Conservation (phyloP, 2,888 invertebrate genomes). For the Periphyllus acericola region DNA sequence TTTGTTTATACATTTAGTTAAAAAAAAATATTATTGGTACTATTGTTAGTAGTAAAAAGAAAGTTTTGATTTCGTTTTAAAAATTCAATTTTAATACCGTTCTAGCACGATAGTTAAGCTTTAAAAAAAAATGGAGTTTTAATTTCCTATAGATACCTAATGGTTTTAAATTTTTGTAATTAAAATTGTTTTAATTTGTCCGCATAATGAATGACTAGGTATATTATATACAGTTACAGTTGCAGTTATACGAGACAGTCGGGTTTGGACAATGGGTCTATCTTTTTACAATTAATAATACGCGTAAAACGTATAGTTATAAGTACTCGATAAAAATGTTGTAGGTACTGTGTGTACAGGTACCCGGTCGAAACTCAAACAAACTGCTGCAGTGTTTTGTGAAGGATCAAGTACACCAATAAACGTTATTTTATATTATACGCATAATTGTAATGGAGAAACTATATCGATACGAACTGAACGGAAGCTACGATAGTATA, state of each 20-base stretch:
- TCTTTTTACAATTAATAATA: neutral
- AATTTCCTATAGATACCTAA: too few species aligned
- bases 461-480: neutral
- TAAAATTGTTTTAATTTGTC: neutral
- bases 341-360: neutral
- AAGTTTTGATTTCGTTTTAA: neutral
- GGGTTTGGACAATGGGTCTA: neutral
- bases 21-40: too few species aligned
- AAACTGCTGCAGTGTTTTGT: neutral
- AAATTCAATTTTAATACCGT: neutral
- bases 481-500: slow-evolving; percentile 21
- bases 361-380: neutral
- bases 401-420: neutral
- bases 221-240: too few species aligned
- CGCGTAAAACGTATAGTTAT: neutral
- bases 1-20: too few species aligned
- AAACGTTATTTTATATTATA: neutral
- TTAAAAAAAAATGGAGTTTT: neutral
- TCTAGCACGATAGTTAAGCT: neutral
- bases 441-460: neutral
- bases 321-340: neutral
- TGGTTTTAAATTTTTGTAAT: neutral
- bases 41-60: neutral
- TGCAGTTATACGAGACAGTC: neutral
- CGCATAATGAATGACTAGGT: neutral